Base-by-base conservation (phyloP, 2,113 vertebrate species). In the Microtus ochrogaster region DNA sequence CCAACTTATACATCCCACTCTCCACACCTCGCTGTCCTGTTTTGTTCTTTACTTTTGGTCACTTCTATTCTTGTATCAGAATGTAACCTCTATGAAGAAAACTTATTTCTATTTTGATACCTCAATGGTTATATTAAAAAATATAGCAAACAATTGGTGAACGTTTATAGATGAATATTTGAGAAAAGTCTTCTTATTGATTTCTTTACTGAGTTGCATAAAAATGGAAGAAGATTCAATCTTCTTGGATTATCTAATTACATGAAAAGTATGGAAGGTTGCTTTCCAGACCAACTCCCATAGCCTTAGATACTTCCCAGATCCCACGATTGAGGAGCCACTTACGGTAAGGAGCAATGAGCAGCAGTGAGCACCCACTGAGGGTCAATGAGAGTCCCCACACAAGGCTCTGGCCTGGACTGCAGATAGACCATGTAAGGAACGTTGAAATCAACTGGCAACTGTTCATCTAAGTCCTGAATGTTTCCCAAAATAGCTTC, bases 401-500 rank as follows among this genome's bases (percentile, higher is more conserved):
- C 92, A 1, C 97, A 98, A 52, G 96, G 95, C 2, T 97, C 94
- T 4, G 88, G 85, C 13, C 3, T 92, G 72, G 97, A 95, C 11
- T 95, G 47, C 33, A 97, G 85, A 28, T 97, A 98, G 52, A 10
- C 97, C 94, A 97, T 84, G 76, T 98, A 98, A 41, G 97, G 97
- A 36, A 97, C 10, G 2, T n/a, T 82, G 63, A 92, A 61, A 52
- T 90, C 41, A 3, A 52, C 11, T 41, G 21, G 7, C 13, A 24
- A 12, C 0, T 89, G 4, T 4, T 0, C 1, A 0, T 88, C 65
- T 7, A 47, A 1, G 19, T 39, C 1, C 24, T 5, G 7, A 3
- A 61, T 1, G 4, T 11, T 2, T 47, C 19, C 72, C 73, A 83
- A 14, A 70, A 55, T 0, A 0, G 66, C 28, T 82, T 78, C 95